Base-by-base conservation (phyloP, 30 jellyfish, hydroid and myxozoan genomes). In the Chironex yamaguchii region DNA sequence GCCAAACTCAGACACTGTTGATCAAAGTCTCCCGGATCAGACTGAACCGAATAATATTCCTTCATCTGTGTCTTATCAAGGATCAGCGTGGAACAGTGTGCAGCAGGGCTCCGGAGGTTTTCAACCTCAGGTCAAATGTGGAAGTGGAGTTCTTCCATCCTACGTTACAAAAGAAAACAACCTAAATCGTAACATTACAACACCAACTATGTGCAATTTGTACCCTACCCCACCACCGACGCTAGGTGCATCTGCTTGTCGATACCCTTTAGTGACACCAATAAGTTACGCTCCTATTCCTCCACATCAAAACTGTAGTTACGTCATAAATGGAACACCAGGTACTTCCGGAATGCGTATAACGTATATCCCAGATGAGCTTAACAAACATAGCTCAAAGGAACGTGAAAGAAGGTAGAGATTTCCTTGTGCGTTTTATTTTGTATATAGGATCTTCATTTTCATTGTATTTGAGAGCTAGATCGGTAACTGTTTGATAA, bases 391-490 rank as follows among this genome's bases (percentile, higher is more conserved):
- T 48, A 91, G 98, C 68, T 84, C 64, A 64, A 91, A 91, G 36
- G 98, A 91, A 49, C 63, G 98, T 36, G 89, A 83, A 26, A 77
- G 98, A 62, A 91, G 98, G 98, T 91, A n/a, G n/a, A n/a, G n/a
- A n/a, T n/a, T n/a, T n/a, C n/a, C n/a, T n/a, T n/a, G n/a, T n/a
- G n/a, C n/a, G n/a, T n/a, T n/a, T n/a, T n/a, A n/a, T n/a, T n/a
- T n/a, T n/a, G n/a, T n/a, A n/a, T n/a, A n/a, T n/a, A n/a, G n/a
- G n/a, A n/a, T n/a, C n/a, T n/a, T n/a, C n/a, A n/a, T n/a, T n/a
- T n/a, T n/a, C n/a, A n/a, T n/a, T n/a, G n/a, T n/a, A n/a, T n/a
- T n/a, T n/a, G n/a, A n/a, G n/a, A n/a, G n/a, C n/a, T n/a, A n/a
- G n/a, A n/a, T n/a, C n/a, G n/a, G n/a, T n/a, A n/a, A 11, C 72